Evolutionary conservation across 2,888 invertebrate species (phyloP).

Genomic region (Stenurella melanura): DNA sequence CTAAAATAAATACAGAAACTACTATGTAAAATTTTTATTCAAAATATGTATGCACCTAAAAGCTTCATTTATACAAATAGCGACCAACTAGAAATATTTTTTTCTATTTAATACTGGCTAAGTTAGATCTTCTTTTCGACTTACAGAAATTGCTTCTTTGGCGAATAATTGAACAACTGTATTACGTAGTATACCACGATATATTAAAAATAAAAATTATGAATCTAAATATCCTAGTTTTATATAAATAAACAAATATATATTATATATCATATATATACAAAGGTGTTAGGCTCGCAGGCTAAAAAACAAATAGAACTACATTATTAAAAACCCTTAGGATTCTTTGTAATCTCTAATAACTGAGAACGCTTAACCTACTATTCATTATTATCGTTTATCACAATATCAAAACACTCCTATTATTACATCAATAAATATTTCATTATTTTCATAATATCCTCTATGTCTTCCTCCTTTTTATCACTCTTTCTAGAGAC

Average conservation of each 20-base stretch:
- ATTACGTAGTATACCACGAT: background rate
- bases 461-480: conserved; percentile 36
- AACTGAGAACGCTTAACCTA: conserved; percentile 22
- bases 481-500: conserved; percentile 76
- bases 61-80: background rate
- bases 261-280: background rate
- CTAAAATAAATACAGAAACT: background rate
- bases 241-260: background rate
- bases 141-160: background rate
- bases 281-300: background rate
- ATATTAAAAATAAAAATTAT: background rate
- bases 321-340: background rate
- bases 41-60: background rate
- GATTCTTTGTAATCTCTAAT: conserved; percentile 17
- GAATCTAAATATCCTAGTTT: background rate
- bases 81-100: background rate
- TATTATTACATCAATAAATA: conserved; percentile 11
- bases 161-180: background rate
- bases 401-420: conserved; percentile 30
- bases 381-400: conserved; percentile 32
- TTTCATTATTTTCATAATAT: conserved; percentile 5
- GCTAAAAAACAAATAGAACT: background rate
- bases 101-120: background rate
- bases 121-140: background rate
- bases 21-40: background rate